Conservation (phyloP, 1,140 invertebrate species). For the Drosophila seguyi region DNA sequence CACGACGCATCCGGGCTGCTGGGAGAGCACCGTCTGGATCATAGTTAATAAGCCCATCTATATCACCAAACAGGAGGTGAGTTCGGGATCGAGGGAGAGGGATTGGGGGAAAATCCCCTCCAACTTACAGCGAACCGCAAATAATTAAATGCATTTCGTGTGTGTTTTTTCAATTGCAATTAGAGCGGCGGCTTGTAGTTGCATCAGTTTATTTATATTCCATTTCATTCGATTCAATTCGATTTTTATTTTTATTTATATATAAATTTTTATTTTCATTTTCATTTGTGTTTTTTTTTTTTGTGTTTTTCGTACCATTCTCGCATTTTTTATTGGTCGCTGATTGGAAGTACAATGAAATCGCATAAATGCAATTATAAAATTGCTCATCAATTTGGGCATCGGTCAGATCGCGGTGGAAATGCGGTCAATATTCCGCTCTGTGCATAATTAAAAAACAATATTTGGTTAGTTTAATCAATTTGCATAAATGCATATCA, state of each 20-base stretch:
- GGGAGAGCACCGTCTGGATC: constrained; percentile 97
- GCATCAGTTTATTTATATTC: constrained; percentile 41
- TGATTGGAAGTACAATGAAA: constrained; percentile 57
- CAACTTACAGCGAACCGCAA: constrained; percentile 52
- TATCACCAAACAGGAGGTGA: constrained; percentile 95
- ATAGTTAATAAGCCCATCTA: constrained; percentile 98
- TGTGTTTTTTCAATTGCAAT: constrained; percentile 66
- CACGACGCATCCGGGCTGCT: constrained; percentile 96
- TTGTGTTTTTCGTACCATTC: background rate
- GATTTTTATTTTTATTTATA: background rate
- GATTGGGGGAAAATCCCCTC: too few species aligned
- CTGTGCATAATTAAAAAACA: constrained; percentile 82
- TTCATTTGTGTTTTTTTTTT: background rate
- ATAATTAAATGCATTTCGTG: constrained; percentile 73
- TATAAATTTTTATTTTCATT: background rate
- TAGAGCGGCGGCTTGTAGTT: constrained; percentile 48
- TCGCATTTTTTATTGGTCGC: constrained; percentile 22
- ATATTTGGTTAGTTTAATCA: constrained; percentile 83
- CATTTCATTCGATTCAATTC: constrained; percentile 6
- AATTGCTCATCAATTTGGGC: constrained; percentile 77
- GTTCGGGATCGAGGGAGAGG: too few species aligned
- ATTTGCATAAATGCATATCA: constrained; percentile 72
- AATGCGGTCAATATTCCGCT: constrained; percentile 63
- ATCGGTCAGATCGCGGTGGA: constrained; percentile 55
- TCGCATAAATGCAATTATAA: constrained; percentile 79